These are phyloP conservation scores for Griposia aprilina DNA, from an alignment of 2,888 invertebrate species.

Conservation along the genomic window DNA sequence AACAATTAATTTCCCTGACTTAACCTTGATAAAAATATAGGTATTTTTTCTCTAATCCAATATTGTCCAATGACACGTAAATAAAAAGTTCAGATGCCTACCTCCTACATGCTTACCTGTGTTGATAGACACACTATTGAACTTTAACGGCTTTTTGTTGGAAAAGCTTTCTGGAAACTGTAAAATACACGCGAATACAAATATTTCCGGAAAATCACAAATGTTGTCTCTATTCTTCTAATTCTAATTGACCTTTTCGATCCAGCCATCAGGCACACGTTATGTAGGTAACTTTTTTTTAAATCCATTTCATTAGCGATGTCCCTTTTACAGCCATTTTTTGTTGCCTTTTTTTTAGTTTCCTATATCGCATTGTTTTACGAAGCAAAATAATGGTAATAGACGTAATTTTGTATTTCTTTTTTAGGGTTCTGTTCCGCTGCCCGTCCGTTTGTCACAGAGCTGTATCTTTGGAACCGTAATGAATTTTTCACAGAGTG, in stretches of 20 bases:
- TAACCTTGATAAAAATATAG: not conserved
- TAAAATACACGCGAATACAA: not conserved
- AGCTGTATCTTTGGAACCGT: too few relatives aligned
- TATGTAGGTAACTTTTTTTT: too few relatives aligned
- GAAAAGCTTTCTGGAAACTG: constrained; percentile 5
- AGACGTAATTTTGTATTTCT: not conserved
- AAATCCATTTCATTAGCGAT: not conserved
- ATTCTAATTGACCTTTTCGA: not conserved
- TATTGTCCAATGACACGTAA: not conserved
- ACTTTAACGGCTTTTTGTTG: constrained; percentile 1
- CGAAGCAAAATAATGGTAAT: not conserved
- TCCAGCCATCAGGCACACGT: not conserved
- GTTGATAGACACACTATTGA: not conserved
- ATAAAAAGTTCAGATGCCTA: not conserved
- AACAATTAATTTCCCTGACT: too few relatives aligned
- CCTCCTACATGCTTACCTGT: too few relatives aligned
- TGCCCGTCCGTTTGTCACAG: too few relatives aligned
- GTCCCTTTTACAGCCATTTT: not conserved
- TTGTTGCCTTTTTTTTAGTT: not conserved
- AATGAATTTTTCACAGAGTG: too few relatives aligned
- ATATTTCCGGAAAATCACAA: not conserved
- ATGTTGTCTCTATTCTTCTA: not conserved
- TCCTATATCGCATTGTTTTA: not conserved
- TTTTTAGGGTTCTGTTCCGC: too few relatives aligned
- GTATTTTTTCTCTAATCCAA: not conserved